Evolutionary conservation across 2,888 invertebrate species (phyloP).

Genomic region (Epinotia brunnichana): DNA sequence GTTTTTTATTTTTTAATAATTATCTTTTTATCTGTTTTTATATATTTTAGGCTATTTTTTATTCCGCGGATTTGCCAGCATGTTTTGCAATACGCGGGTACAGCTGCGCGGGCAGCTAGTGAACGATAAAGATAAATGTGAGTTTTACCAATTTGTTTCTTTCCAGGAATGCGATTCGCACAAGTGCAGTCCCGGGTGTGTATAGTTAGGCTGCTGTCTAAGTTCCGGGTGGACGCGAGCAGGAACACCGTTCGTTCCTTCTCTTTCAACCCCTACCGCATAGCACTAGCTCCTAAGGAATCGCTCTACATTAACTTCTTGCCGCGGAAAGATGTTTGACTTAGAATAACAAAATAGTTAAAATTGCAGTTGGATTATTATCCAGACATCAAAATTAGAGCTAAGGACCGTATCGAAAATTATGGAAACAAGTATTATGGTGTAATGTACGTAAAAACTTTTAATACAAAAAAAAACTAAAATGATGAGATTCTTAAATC

Average conservation of each 20-base stretch:
- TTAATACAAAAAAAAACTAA: too few species aligned
- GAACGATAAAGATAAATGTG: not conserved
- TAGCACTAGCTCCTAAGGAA: not conserved
- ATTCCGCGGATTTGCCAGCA: too few species aligned
- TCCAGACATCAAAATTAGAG: too few species aligned
- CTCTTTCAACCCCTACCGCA: slow-evolving; percentile 3
- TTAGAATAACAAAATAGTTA: not conserved
- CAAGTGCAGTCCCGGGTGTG: slow-evolving; percentile 43
- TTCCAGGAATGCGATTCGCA: slow-evolving; percentile 14
- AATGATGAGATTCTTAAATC: too few species aligned
- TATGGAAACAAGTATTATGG: too few species aligned
- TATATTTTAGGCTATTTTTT: too few species aligned
- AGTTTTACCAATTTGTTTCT: not conserved
- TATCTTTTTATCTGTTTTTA: too few species aligned
- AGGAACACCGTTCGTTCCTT: slow-evolving; percentile 21
- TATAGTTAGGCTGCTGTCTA: slow-evolving; percentile 42
- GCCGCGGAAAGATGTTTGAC: not conserved
- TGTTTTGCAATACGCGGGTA: too few species aligned
- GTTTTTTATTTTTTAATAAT: too few species aligned
- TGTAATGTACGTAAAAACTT: too few species aligned
- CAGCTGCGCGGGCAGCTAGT: too few species aligned
- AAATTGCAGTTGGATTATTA: not conserved
- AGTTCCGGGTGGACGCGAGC: slow-evolving; percentile 41
- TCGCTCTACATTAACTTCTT: slow-evolving; percentile 6
- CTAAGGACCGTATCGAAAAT: too few species aligned